Base-by-base conservation (phyloP, 1,140 invertebrate genomes). In the Heterodera carotae region DNA sequence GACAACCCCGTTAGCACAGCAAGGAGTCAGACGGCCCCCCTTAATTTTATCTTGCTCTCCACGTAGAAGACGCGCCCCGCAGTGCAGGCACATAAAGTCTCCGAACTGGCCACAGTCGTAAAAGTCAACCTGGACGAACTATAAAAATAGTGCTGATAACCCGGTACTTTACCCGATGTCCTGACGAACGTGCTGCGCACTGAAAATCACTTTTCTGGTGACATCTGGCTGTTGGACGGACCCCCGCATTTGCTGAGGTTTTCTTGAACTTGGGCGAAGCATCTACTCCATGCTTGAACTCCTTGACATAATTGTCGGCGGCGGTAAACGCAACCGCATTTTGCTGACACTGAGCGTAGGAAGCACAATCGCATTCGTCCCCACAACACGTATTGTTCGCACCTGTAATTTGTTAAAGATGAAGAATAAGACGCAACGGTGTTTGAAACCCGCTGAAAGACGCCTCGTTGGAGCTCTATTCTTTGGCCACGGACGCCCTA, bases 71-170 rank as follows among this genome's bases (percentile, higher is more conserved):
- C 25, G 31, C 5, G 68, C 68, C 12, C 8, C 8, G 53, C 68
- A 69, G 5, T 69, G 29, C 12, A 34, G 0, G 15, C 68, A 69
- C 6, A 69, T 25, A 10, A 25, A 0, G 10, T 27, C 67, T 2
- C 67, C 67, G 7, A 69, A 69, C n/a, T 69, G 34, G 3, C 67
- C 67, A 2, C 34, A 29, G 27, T 69, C 67, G 10, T 33, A 69
- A 29, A 7, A 69, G 10, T 29, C 67, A 1, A 48, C 67, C 48
- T 53, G 4, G 12, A n/a, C 4, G 10, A 6, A 10, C 22, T 15
- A n/a, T 18, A 53, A n/a, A 53, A 22, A 53, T 6, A 0, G 0
- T 53, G 8, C 0, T 1, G 1, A 1, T 18, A 1, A 18, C 22
- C 22, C 12, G 22, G 4, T 1, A 53, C 12, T 18, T 18, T 18